Evolutionary conservation across 1,140 invertebrate species (phyloP).

Genomic region (Apis mellifera): DNA sequence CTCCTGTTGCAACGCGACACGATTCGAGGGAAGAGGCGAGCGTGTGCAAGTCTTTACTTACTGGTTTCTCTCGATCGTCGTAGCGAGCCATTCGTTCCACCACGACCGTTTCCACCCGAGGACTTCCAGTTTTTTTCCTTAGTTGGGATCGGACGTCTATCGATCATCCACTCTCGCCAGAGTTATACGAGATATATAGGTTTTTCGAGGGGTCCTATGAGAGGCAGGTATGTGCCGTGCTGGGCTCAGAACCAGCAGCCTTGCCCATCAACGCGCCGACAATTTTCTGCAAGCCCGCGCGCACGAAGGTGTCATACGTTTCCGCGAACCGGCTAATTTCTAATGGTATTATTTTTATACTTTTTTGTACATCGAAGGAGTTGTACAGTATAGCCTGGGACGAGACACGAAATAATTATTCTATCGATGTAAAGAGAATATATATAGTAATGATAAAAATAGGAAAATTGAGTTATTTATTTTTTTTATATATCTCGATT

Average conservation of each 20-base stretch:
- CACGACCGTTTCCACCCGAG: constrained; percentile 62
- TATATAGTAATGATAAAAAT: too few relatives aligned
- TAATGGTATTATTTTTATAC: too few relatives aligned
- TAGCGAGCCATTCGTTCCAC: constrained; percentile 5
- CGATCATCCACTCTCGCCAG: constrained; percentile 70
- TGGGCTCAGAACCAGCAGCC: too few relatives aligned
- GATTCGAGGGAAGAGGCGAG: too few relatives aligned
- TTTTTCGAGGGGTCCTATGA: constrained; percentile 67
- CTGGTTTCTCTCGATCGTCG: constrained; percentile 50
- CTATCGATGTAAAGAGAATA: too few relatives aligned
- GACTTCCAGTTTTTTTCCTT: constrained; percentile 65
- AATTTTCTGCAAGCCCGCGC: constrained; percentile 49
- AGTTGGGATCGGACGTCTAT: constrained; percentile 66
- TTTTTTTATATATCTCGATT: too few relatives aligned
- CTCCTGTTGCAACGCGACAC: too few relatives aligned
- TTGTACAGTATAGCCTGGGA: background rate
- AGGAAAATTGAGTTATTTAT: too few relatives aligned
- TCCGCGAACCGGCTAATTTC: background rate
- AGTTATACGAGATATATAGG: constrained; percentile 46
- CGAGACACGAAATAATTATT: too few relatives aligned
- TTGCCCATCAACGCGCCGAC: constrained; percentile 15
- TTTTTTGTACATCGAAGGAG: background rate
- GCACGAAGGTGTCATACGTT: constrained; percentile 46
- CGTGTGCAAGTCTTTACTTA: background rate
- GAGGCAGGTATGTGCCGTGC: constrained; percentile 44